phyloP scores from a whole-genome alignment of 2,797 vertebrate species.

The Neosalanx taihuensis region DNA sequence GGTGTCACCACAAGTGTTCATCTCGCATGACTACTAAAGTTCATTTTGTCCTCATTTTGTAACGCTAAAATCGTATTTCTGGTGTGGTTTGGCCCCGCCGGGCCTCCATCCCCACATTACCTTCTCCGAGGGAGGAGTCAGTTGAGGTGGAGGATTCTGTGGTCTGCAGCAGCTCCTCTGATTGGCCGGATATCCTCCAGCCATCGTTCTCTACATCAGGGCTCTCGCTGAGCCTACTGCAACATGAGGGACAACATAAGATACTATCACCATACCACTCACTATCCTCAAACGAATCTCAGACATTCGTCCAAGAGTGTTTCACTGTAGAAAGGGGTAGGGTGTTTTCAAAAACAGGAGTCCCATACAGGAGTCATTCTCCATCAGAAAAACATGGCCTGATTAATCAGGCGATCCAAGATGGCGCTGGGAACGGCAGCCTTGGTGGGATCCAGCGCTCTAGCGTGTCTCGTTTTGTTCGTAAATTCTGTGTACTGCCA shows the following conservation, averaged over 20 bases:
- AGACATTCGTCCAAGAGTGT: not conserved
- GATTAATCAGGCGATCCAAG: no score
- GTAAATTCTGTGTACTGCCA: no score
- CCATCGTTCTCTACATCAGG: slow-evolving; percentile 79
- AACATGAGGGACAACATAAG: not conserved
- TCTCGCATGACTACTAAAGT: not conserved
- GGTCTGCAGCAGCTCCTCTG: slow-evolving; percentile 81
- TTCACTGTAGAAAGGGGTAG: no score
- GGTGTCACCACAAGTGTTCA: not conserved
- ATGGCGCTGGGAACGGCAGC: no score
- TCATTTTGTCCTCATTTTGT: not conserved
- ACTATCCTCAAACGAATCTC: not conserved
- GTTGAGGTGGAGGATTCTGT: slow-evolving; percentile 77
- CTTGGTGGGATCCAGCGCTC: no score
- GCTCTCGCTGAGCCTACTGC: slow-evolving; percentile 70
- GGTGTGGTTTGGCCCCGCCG: not conserved
- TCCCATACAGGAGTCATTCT: no score
- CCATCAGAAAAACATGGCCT: no score
- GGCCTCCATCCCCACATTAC: slow-evolving; percentile 60
- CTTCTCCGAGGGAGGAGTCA: slow-evolving; percentile 84
- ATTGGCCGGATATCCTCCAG: slow-evolving; percentile 72
- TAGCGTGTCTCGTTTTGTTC: no score
- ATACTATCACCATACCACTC: not conserved
- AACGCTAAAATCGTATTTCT: not conserved
- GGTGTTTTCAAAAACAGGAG: no score